phyloP scores from a whole-genome alignment of 2,797 vertebrate species.

The Danio albolineatus region DNA sequence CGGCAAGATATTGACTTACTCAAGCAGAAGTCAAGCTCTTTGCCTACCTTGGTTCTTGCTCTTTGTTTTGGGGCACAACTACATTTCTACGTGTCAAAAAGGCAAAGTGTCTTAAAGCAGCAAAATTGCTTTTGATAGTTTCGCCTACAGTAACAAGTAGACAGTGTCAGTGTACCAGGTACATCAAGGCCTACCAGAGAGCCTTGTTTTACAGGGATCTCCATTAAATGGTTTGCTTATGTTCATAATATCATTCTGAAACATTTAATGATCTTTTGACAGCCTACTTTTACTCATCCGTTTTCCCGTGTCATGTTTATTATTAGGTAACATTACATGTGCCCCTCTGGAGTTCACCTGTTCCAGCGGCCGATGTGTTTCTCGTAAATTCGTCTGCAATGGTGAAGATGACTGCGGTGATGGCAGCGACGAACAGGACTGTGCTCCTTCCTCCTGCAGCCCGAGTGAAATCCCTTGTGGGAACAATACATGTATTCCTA shows the following conservation, averaged over 20 bases:
- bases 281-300: neutral
- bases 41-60: too few relatives aligned
- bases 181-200: neutral
- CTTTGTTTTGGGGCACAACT: too few relatives aligned
- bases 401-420: constrained; percentile 95
- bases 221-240: neutral
- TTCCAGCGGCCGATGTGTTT: constrained; percentile 90
- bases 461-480: constrained; percentile 92
- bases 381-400: constrained; percentile 93
- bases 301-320: neutral
- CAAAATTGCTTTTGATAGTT: too few relatives aligned
- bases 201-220: neutral
- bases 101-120: too few relatives aligned
- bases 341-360: constrained; percentile 93
- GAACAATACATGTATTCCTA: constrained; percentile 89
- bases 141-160: neutral
- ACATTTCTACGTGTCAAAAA: too few relatives aligned
- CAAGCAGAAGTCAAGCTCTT: too few relatives aligned
- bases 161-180: too few relatives aligned
- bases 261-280: neutral
- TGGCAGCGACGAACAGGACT: constrained; percentile 89
- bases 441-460: constrained; percentile 87
- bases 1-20: too few relatives aligned
- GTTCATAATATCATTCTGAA: neutral
- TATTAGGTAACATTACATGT: constrained; percentile 92